Evolutionary conservation across 1,140 invertebrate genomes (phyloP).

Genomic region (Aphaenogaster floridana): DNA sequence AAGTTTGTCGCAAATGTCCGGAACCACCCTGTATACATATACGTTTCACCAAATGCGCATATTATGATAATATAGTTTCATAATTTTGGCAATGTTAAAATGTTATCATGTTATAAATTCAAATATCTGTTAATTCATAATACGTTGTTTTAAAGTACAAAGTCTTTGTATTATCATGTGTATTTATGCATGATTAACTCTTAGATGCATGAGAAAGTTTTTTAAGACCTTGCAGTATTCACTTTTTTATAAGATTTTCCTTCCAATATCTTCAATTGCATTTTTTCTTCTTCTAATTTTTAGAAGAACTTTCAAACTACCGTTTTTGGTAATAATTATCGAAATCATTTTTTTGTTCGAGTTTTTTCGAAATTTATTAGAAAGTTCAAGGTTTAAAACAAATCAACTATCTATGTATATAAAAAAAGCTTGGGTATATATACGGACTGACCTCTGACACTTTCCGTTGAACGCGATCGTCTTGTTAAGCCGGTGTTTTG

Average conservation of each 20-base stretch:
- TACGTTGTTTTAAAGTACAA: not conserved
- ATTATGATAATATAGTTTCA: not conserved
- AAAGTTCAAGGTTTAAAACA: not conserved
- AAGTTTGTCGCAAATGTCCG: too few relatives aligned
- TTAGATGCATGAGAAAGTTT: not conserved
- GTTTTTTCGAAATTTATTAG: not conserved
- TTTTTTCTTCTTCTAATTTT: conserved; percentile 3
- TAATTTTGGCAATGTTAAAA: not conserved
- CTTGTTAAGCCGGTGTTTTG: conserved; percentile 35
- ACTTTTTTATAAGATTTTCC: not conserved
- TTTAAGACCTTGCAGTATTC: not conserved
- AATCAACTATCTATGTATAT: not conserved
- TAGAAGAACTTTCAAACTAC: not conserved
- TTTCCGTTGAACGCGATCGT: not conserved
- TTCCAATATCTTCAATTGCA: not conserved
- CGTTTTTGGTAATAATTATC: not conserved
- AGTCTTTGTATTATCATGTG: not conserved
- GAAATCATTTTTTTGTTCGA: not conserved
- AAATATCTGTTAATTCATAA: not conserved
- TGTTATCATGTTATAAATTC: too few relatives aligned
- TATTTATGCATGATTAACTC: not conserved
- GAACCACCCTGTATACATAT: too few relatives aligned
- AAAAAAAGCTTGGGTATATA: not conserved
- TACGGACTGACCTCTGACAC: not conserved
- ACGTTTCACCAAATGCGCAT: not conserved